phyloP scores from a whole-genome alignment of 2,113 vertebrate genomes.

The Mirza zaza region DNA sequence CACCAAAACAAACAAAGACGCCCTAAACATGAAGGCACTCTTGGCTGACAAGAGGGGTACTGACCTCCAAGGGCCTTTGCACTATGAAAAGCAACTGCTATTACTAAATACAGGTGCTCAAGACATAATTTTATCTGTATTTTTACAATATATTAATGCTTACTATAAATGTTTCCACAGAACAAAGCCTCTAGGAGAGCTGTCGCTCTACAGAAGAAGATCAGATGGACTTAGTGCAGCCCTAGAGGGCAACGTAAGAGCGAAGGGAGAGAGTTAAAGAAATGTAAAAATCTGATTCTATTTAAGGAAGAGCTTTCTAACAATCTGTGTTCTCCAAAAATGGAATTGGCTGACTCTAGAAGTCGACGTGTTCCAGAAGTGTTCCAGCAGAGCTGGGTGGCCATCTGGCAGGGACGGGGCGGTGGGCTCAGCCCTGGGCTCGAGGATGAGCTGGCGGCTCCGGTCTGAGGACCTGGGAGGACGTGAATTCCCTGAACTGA shows the following conservation, averaged over 20 bases:
- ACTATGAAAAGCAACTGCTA: background rate
- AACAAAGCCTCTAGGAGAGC: background rate
- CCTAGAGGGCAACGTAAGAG: background rate
- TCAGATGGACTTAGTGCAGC: background rate
- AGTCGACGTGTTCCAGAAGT: background rate
- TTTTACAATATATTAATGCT: background rate
- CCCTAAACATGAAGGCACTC: background rate
- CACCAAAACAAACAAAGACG: background rate
- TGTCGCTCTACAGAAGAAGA: background rate
- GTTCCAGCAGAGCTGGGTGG: slow-evolving; percentile 29
- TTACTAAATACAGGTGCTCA: background rate
- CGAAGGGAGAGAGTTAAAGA: slow-evolving; percentile 15
- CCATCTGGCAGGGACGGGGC: slow-evolving; percentile 28
- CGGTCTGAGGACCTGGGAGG: background rate
- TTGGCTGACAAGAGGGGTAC: background rate
- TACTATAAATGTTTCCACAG: background rate
- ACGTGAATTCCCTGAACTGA: background rate
- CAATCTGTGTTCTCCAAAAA: slow-evolving; percentile 75
- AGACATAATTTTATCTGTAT: background rate
- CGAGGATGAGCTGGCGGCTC: background rate
- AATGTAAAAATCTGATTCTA: slow-evolving; percentile 47
- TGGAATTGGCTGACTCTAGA: slow-evolving; percentile 50
- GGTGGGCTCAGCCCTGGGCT: background rate
- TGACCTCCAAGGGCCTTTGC: background rate
- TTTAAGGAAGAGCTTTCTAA: slow-evolving; percentile 76